Evolutionary conservation across 1,140 invertebrate genomes (phyloP).

Genomic region (Drosophila tsacasi): DNA sequence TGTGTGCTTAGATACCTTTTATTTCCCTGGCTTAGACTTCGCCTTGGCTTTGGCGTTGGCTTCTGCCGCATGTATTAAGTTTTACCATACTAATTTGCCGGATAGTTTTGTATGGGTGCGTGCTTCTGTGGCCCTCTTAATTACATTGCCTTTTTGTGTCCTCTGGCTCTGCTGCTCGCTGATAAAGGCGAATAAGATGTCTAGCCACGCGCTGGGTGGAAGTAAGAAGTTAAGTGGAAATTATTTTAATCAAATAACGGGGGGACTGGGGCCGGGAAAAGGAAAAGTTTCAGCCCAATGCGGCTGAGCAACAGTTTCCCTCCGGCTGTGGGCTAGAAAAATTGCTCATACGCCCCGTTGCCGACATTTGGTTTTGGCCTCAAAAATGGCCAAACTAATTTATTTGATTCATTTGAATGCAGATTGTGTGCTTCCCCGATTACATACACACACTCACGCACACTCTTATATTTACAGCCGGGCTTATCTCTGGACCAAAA

Average conservation of each 20-base stretch:
- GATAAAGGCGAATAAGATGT: slow-evolving; percentile 35
- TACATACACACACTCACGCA: slow-evolving; percentile 13
- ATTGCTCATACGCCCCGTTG: slow-evolving; percentile 30
- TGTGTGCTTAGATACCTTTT: slow-evolving; percentile 37
- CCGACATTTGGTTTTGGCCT: slow-evolving; percentile 46
- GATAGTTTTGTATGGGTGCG: slow-evolving; percentile 55
- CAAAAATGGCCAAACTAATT: slow-evolving; percentile 77
- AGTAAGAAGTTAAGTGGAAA: slow-evolving; percentile 80
- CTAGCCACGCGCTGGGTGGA: slow-evolving; percentile 15
- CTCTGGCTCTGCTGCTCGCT: slow-evolving; percentile 31
- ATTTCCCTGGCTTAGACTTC: slow-evolving; percentile 45
- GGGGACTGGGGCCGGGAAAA: neutral
- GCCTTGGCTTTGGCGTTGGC: slow-evolving; percentile 17
- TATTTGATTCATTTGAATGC: slow-evolving; percentile 83
- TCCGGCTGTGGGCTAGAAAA: slow-evolving; percentile 1
- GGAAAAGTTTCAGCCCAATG: slow-evolving; percentile 45
- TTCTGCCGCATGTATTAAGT: slow-evolving; percentile 68
- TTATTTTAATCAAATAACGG: slow-evolving; percentile 81
- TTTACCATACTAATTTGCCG: slow-evolving; percentile 76
- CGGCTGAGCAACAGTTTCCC: slow-evolving; percentile 30
- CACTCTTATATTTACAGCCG: slow-evolving; percentile 19
- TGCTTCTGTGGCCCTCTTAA: slow-evolving; percentile 62
- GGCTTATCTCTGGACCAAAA: slow-evolving; percentile 53
- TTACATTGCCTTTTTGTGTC: slow-evolving; percentile 67
- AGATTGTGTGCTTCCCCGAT: slow-evolving; percentile 70